Base-by-base conservation (phyloP, 2,113 vertebrate genomes). In the Pheucticus melanocephalus region DNA sequence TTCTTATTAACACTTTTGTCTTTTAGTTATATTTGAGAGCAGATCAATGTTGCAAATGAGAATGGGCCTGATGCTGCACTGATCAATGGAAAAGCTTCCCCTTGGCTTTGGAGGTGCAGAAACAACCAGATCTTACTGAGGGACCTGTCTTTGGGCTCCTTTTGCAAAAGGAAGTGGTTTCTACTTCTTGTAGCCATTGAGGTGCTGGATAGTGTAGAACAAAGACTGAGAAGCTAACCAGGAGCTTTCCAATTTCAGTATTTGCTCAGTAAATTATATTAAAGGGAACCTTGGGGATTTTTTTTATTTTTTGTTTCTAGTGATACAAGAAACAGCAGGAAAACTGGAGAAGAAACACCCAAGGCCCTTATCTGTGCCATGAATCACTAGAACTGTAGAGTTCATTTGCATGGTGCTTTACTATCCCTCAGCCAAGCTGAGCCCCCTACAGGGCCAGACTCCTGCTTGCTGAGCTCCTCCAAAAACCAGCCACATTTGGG, bases 1-100 rank as follows among this genome's bases (percentile, higher is more conserved):
- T 86, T 93, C 95, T 95, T 97, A 96, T 94, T 96, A 93, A 88
- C 88, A 90, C 95, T 96, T 98, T 97, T 97, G 96, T 96, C 94
- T 94, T 95, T 97, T 92, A 97, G 94, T 94, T 97, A 97, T 93
- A 94, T 96, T 95, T 96, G 95, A 96, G 94, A 96, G 94, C 87
- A 97, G 95, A 95, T 96, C 94, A 96, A 48, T 93, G 91, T 93
- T 96, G 92, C 68, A 95, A 96, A 94, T 93, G 83, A 95, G 91
- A 93, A 75, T 77, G 94, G 93, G 95, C 48, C 88, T 96, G 86
- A 92, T 92, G 82, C 95, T 96, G 88, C 92, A 82, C 72, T 68
- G 94, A 94, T 96, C 94, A 69, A 82, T 94, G 82, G 69, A 82
- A 56, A 90, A 88, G 69, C 88, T 95, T 92, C 72, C 57, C 57